Evolutionary conservation across 2,888 invertebrate genomes (phyloP).

Genomic region (Helicoverpa assulta): DNA sequence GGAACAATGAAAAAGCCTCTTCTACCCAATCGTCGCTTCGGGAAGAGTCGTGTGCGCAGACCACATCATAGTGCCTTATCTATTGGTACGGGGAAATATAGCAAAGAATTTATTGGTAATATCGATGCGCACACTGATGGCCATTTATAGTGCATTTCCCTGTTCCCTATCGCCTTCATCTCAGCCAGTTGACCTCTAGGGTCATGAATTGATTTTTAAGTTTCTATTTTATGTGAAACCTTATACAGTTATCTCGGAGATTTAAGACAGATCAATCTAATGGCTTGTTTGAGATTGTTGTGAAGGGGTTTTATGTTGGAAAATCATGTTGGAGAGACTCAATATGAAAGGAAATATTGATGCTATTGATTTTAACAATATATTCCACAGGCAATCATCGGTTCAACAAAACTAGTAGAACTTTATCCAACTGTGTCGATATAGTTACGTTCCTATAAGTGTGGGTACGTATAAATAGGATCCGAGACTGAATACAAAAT

Average conservation of each 20-base stretch:
- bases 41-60: conserved; percentile 74
- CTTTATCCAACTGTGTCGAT: neutral
- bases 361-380: neutral
- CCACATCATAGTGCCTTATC: conserved; percentile 82
- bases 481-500: conserved; percentile 32
- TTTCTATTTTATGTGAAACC: conserved; percentile 75
- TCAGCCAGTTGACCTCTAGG: conserved; percentile 75
- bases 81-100: conserved; percentile 82
- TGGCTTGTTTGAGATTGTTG: conserved; percentile 48
- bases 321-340: neutral
- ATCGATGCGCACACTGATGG: conserved; percentile 81
- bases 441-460: neutral
- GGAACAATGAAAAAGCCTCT: conserved; percentile 46
- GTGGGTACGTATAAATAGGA: conserved; percentile 15
- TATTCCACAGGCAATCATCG: neutral
- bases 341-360: neutral
- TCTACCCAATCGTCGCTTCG: conserved; percentile 67
- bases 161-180: conserved; percentile 76
- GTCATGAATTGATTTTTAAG: conserved; percentile 88
- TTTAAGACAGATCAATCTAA: conserved; percentile 53
- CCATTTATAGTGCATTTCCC: conserved; percentile 78
- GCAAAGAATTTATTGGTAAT: conserved; percentile 87
- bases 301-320: conserved; percentile 13
- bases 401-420: neutral
- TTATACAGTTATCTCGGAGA: conserved; percentile 50